These are phyloP conservation scores for Phalacrocorax brasilianus DNA, from an alignment of 2,113 vertebrate genomes.

Conservation along the genomic window DNA sequence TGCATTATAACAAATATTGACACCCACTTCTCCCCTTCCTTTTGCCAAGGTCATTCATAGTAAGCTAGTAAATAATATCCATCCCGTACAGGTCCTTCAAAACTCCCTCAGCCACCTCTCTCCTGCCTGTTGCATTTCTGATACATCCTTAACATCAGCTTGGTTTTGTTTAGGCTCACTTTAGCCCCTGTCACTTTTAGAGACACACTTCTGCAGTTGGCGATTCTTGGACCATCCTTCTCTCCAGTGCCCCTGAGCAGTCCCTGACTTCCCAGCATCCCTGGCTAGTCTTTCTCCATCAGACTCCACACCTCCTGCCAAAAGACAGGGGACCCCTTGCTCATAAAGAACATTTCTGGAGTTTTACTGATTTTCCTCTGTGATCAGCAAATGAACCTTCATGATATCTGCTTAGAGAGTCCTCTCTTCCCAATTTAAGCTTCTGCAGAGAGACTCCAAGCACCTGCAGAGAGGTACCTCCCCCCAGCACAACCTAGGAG, in stretches of 20 bases:
- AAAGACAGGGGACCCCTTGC: not conserved
- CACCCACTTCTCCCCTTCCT: not conserved
- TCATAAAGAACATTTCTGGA: not conserved
- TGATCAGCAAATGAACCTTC: not conserved
- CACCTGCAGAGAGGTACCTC: not conserved
- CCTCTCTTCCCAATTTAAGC: not conserved
- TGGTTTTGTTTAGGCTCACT: not conserved
- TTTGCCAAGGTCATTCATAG: not conserved
- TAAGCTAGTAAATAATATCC: accelerated
- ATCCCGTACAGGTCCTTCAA: not conserved
- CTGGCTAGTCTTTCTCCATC: not conserved
- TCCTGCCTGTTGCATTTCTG: not conserved
- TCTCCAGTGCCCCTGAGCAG: not conserved
- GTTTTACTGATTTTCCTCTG: not conserved
- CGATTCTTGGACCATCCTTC: not conserved
- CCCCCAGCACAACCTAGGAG: not conserved
- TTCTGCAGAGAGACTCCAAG: not conserved
- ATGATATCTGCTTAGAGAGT: not conserved
- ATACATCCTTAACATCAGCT: accelerated
- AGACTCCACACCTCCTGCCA: not conserved
- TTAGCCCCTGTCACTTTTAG: not conserved
- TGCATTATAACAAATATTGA: accelerated
- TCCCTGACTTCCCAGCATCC: not conserved
- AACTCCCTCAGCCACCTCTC: not conserved
- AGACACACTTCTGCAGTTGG: not conserved